phyloP scores from a whole-genome alignment of 2,888 invertebrate genomes.

The Teleiodes luculella region DNA sequence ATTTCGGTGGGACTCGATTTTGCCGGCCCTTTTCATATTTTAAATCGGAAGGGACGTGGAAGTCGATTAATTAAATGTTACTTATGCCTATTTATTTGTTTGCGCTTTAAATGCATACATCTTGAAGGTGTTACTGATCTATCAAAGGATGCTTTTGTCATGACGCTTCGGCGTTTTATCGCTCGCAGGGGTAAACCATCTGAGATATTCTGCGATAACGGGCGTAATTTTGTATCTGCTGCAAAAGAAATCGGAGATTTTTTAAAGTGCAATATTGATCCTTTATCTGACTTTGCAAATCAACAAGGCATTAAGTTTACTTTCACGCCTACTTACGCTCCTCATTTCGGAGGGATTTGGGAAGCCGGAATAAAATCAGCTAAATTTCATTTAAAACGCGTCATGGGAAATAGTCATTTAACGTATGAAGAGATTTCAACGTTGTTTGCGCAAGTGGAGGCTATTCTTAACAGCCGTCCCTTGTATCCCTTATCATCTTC shows the following conservation, averaged over 20 bases:
- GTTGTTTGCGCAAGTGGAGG: too few species aligned
- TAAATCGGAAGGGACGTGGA: constrained; percentile 22
- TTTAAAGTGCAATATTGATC: not conserved
- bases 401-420: constrained; percentile 19
- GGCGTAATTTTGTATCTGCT: constrained; percentile 26
- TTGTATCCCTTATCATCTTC: constrained; percentile 22
- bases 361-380: constrained; percentile 12
- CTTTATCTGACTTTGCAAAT: not conserved
- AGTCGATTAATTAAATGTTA: constrained; percentile 19
- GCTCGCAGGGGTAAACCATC: constrained; percentile 23
- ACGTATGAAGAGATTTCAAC: constrained; percentile 24
- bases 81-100: constrained; percentile 21
- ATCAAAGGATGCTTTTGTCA: constrained; percentile 20
- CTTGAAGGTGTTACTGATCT: constrained; percentile 22
- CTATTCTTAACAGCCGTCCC: constrained; percentile 18
- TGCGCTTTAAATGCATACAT: constrained; percentile 22
- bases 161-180: constrained; percentile 20
- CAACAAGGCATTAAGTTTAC: constrained; percentile 16
- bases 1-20: constrained; percentile 7
- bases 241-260: constrained; percentile 18
- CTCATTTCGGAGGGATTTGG: constrained; percentile 11
- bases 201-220: constrained; percentile 25
- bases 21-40: constrained; percentile 10
- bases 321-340: constrained; percentile 22
- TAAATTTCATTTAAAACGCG: constrained; percentile 17